Percentiles rank a stretch among this genome's conserved stretches.
Evolutionary conservation across 2,113 vertebrate species (phyloP).

Genomic region (Burhinus oedicnemus): DNA sequence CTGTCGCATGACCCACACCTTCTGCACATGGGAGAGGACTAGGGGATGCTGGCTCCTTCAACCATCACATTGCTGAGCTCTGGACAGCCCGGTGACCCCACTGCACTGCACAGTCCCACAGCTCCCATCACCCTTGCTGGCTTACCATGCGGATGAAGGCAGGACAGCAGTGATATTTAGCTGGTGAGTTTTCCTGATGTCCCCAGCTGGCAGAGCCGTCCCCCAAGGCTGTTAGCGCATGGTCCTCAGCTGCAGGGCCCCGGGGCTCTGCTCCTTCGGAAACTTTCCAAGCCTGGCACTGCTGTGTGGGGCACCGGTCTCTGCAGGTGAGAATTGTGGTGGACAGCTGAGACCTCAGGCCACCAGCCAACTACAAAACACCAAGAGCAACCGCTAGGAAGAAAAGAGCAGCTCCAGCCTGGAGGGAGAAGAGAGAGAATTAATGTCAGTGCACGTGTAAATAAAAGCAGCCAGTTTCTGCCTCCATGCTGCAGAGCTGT

Average conservation of each 20-base stretch:
- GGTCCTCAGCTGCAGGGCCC: not conserved
- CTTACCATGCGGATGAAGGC: accelerated
- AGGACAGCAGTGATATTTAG: not conserved
- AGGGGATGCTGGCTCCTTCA: not conserved
- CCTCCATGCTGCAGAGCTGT: not conserved
- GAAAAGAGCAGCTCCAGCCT: not conserved
- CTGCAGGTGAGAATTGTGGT: not conserved
- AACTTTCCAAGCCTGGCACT: not conserved
- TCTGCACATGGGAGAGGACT: not conserved
- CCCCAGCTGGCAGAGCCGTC: not conserved
- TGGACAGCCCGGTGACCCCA: accelerated
- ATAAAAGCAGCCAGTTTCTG: not conserved
- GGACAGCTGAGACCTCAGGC: not conserved
- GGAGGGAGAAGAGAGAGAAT: not conserved
- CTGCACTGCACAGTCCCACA: accelerated
- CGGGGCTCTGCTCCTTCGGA: not conserved
- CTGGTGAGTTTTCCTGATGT: not conserved
- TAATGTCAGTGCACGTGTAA: not conserved
- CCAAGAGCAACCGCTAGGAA: not conserved
- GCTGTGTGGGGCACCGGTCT: accelerated
- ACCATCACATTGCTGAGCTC: not conserved
- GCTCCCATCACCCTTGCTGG: too few relatives aligned
- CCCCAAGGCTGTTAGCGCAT: accelerated
- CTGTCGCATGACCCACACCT: accelerated
- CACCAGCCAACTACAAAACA: not conserved